Evolutionary conservation across 2,113 vertebrate genomes (phyloP), one percentile per base, ranked within the genome.

Genomic region (Neodon shergylaensis): DNA sequence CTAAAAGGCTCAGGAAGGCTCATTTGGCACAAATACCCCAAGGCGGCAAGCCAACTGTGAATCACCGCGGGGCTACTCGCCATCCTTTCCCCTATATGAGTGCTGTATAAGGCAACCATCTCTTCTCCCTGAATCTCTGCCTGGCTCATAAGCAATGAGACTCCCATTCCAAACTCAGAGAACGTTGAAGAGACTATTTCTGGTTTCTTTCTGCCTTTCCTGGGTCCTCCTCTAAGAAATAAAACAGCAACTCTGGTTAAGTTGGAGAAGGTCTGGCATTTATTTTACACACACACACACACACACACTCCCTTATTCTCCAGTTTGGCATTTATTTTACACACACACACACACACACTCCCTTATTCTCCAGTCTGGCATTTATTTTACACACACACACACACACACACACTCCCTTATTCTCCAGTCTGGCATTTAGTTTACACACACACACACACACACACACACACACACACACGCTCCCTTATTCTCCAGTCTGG

Each of bases 161-260:
- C n/a, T 95, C 78, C 19, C 11, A 79, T 31, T 74, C 28, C 63
- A 94, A 89, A 89, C 54, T 28, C 54, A n/a, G 58, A 78, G 14
- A n/a, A 52, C 61, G 22, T 19, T 87, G 88, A 66, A 95, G n/a
- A 95, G 24, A 86, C 92, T 39, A 78, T 52, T 85, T 95, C 52
- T 77, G 42, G 8, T 90, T 92, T 95, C 89, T 95, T 89, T 52
- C 58, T 0, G 49, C 14, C n/a, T 86, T 81, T 95, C 84, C 7
- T 89, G 91, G 11, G 31, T 82, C 33, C 26, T 95, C 49, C 33
- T 17, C 39, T 81, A 72, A 61, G 39, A 24, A 26, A 81, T 54
- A 54, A 94, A 79, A 85, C 7, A 79, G 58, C 52, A 86, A 22
- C 73, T 88, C 36, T 74, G 42, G 52, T 86, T 86, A 9, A 72